Base-by-base conservation (phyloP, 2,797 vertebrate genomes). In the Sebastes vulpes region DNA sequence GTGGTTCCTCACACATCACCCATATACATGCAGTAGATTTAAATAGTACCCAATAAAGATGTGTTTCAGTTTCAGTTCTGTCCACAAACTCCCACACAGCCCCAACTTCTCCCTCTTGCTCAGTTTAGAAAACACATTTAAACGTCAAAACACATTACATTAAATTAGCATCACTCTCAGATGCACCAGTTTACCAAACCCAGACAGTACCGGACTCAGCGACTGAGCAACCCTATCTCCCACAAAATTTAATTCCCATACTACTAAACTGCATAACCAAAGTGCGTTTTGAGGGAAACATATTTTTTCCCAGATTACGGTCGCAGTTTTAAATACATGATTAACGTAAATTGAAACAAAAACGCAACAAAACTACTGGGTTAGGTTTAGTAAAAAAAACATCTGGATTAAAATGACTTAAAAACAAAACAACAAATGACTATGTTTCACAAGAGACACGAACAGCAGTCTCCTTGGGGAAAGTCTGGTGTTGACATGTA, bases 291-390 rank as follows among this genome's bases (percentile, higher is more conserved):
- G 42, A 48, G 42, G 42, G 16, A 48, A 48, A 48, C 0, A 3
- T 1, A 3, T 46, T n/a, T 46, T n/a, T 18, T n/a, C 42, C 16
- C 16, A 0, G 16, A n/a, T 48, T n/a, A n/a, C 42, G 0, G 42
- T 48, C 6, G 0, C 42, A 48, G 42, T n/a, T 48, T 18, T 46
- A 46, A 46, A 46, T 18, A 46, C 42, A 48, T 48, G 16, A 48
- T 48, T 48, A 48, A 48, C 1, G 42, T 8, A 48, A 48, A 48
- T n/a, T 48, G 1, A 46, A 46, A 46, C 42, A 46, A 48, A 48
- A 42, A 46, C 1, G 1, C 42, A n/a, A 48, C 42, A n/a, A 48
- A 48, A 48, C 42, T 48, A 48, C 42, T 48, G 42, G 42, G 42
- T 48, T 48, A 18, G 7, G 42, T n/a, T 48, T 48, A 48, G 42